Evolutionary conservation across 2,888 invertebrate species (phyloP).

Genomic region (Syrphus vitripennis): DNA sequence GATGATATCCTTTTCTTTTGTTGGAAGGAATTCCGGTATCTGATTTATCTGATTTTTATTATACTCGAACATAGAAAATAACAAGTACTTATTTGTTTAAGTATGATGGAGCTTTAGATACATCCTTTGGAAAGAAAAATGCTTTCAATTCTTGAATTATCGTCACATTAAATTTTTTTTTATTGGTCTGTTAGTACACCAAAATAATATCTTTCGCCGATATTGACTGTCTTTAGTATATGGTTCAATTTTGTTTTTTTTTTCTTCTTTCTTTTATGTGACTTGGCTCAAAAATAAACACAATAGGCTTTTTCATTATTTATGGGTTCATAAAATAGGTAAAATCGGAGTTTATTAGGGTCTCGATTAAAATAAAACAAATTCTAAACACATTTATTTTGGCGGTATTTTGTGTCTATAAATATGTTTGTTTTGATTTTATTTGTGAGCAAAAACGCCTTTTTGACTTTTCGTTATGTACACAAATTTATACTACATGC

Average conservation of each 20-base stretch:
- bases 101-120: conserved; percentile 37
- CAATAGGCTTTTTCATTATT: conserved; percentile 10
- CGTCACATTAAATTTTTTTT: conserved; percentile 23
- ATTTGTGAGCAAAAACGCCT: background rate
- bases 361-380: background rate
- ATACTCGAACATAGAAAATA: conserved; percentile 30
- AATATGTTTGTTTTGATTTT: background rate
- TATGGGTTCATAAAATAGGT: conserved; percentile 17
- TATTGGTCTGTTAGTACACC: conserved; percentile 20
- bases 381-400: background rate
- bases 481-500: too few species aligned
- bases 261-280: background rate
- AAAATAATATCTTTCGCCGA: conserved; percentile 16
- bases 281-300: background rate
- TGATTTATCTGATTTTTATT: conserved; percentile 32
- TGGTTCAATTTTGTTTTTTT: background rate
- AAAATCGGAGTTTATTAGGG: conserved; percentile 2
- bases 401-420: background rate
- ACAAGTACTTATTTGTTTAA: conserved; percentile 35
- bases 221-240: background rate
- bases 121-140: conserved; percentile 16
- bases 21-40: conserved; percentile 27
- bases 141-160: conserved; percentile 36
- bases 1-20: conserved; percentile 23
- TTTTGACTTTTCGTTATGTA: too few species aligned